phyloP scores from a whole-genome alignment of 2,113 vertebrate species.

The Notarius quadriscutis region DNA sequence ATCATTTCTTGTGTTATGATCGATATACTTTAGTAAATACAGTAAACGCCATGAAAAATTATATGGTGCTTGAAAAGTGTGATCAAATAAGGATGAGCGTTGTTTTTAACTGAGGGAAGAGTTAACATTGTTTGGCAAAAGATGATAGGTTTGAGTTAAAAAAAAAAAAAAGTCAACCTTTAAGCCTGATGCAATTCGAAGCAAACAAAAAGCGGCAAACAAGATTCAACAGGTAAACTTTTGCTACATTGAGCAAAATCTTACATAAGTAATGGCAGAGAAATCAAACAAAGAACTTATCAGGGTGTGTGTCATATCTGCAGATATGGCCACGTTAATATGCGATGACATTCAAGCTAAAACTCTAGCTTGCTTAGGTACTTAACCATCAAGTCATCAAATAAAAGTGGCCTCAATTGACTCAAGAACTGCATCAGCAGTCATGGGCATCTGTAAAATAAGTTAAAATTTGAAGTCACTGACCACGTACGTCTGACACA shows the following conservation, averaged over 20 bases:
- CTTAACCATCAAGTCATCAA: background rate
- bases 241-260: background rate
- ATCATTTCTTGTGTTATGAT: background rate
- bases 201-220: background rate
- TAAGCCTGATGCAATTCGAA: background rate
- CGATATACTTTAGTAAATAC: background rate
- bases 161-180: background rate
- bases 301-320: background rate
- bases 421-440: background rate
- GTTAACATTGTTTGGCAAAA: background rate
- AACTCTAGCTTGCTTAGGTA: background rate
- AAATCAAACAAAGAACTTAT: background rate
- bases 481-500: background rate
- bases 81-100: too few relatives aligned
- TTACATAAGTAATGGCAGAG: background rate
- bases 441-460: background rate
- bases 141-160: background rate
- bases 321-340: background rate
- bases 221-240: background rate
- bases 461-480: background rate
- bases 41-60: background rate
- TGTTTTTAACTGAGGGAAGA: background rate
- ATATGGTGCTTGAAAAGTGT: background rate
- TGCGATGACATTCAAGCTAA: too few relatives aligned
- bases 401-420: background rate